Base-by-base conservation (phyloP, 2,113 vertebrate genomes). In the Pteronura brasiliensis region DNA sequence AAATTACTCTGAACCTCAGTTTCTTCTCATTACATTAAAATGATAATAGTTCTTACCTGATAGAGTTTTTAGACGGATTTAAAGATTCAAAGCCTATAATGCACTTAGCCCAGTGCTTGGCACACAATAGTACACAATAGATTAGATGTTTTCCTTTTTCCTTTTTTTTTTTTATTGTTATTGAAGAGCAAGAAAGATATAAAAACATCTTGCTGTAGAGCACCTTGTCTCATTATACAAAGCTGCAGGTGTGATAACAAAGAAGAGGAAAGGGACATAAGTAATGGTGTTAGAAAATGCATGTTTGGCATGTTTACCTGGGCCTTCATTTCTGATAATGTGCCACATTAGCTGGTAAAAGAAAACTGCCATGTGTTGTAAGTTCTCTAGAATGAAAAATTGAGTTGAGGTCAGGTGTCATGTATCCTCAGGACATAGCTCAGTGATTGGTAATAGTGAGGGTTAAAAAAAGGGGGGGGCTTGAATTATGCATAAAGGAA, bases 401-500 rank as follows among this genome's bases (percentile, higher is more conserved):
- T 5, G 15, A 94, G 55, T 49, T 69, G 14, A 90, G 21, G 3
- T 79, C 61, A 47, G 21, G 4, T 89, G 42, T 20, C 13, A 67
- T 55, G 47, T 76, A 36, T 67, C 20, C 21, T 79, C 13, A 83
- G 34, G 59, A 49, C 31, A 6, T 84, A 69, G 17, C 27, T 94
- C 52, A 79, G 2, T 79, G 34, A 3, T 81, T 90, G 10, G 31
- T n/a, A 76, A 79, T 36, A 88, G 17, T 44, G 72, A 39, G 15
- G 15, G 86, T 61, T 34, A 42, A 44, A 77, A 82, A 61, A 55
- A 76, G 52, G 65, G 15, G 52, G 52, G 52, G 52, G 17, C 20
- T 80, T 83, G 67, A 83, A 79, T 93, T 79, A 67, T 82, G n/a
- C 94, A 92, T 44, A 96, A 93, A 76, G 61, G 17, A 74, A 79